phyloP scores from a whole-genome alignment of 2,113 vertebrate species.

The Phylloscopus trochiloides region DNA sequence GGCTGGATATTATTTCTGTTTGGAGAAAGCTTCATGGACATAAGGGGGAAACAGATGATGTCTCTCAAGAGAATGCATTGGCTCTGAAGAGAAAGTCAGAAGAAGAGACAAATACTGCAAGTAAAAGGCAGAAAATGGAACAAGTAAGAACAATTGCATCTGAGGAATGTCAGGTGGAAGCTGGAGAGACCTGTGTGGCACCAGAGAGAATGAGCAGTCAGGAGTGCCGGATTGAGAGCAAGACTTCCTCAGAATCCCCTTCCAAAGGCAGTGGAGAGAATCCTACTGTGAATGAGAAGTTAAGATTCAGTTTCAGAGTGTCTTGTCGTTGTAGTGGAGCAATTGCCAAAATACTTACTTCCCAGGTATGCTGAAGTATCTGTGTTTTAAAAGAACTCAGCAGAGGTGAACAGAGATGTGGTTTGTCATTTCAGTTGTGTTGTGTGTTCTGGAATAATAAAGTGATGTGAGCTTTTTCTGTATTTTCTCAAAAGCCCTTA shows the following conservation, averaged over 20 bases:
- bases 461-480: background rate
- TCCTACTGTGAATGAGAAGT: background rate
- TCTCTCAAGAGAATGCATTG: background rate
- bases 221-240: background rate
- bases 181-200: background rate
- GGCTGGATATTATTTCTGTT: slow-evolving; percentile 54
- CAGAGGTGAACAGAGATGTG: background rate
- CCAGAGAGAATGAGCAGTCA: background rate
- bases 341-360: slow-evolving; percentile 70
- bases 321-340: slow-evolving; percentile 88
- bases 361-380: slow-evolving; percentile 76
- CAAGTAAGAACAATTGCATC: background rate
- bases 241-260: background rate
- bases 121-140: slow-evolving; percentile 58
- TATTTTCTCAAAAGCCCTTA: background rate
- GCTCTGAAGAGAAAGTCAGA: slow-evolving; percentile 64
- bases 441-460: background rate
- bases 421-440: background rate
- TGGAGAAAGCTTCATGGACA: slow-evolving; percentile 66
- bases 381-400: background rate
- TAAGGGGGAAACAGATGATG: background rate
- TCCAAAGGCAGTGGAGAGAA: background rate
- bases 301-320: slow-evolving; percentile 79
- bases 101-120: background rate
- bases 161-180: background rate